These are phyloP conservation scores for Phrynocephalus guinanensis DNA, from an alignment of 2,797 vertebrate genomes.

Conservation along the genomic window DNA sequence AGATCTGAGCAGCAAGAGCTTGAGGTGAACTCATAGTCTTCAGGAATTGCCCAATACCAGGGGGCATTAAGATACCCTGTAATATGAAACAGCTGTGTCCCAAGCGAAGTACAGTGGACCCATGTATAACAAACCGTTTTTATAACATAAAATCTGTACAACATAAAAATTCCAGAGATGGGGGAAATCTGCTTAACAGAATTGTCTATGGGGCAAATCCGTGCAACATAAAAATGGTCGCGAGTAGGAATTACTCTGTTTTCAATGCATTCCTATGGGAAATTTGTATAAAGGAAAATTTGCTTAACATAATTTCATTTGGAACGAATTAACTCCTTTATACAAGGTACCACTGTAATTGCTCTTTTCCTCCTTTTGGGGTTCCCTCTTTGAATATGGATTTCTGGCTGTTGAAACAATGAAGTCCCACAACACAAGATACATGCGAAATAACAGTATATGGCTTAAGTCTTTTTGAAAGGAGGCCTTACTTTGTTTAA, in stretches of 20 bases:
- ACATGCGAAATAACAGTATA: conserved; percentile 30
- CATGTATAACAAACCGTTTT: too few species aligned
- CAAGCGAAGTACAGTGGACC: not conserved
- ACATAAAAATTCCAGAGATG: too few species aligned
- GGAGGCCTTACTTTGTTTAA: conserved; percentile 33
- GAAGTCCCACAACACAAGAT: not conserved
- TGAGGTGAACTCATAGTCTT: not conserved
- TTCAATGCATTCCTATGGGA: too few species aligned
- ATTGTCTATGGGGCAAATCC: too few species aligned
- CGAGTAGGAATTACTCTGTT: too few species aligned
- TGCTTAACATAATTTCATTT: too few species aligned
- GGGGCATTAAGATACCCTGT: not conserved
- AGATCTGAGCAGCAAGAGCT: not conserved
- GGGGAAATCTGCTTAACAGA: too few species aligned
- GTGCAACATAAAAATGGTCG: too few species aligned
- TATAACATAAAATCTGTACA: too few species aligned
- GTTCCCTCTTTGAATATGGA: conserved; percentile 6
- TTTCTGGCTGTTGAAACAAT: conserved; percentile 19
- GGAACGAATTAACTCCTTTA: too few species aligned
- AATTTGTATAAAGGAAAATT: too few species aligned
- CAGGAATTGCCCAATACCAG: not conserved
- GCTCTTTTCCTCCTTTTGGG: not conserved
- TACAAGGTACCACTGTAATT: not conserved
- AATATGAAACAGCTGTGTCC: not conserved
- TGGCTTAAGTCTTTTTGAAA: conserved; percentile 40